A percentile compares a stretch with the other conserved stretches of the same genome.
Evolutionary conservation across 2,113 vertebrate species (phyloP).

Genomic region (Oxyura jamaicensis): DNA sequence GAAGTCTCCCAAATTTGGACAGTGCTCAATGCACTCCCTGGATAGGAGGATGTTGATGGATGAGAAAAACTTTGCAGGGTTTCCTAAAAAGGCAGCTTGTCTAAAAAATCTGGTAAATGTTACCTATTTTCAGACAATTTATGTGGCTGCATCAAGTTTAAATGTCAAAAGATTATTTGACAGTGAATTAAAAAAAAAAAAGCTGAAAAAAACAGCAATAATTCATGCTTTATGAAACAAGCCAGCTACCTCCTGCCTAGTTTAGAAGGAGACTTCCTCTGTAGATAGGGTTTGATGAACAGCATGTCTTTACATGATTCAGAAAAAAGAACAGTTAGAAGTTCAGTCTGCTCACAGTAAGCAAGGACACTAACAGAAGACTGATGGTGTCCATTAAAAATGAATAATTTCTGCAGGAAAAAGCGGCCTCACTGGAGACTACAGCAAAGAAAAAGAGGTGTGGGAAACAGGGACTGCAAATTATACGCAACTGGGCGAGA

Average conservation of each 20-base stretch:
- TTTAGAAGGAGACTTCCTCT: not conserved
- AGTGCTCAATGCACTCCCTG: not conserved
- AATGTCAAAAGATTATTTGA: not conserved
- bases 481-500: not conserved
- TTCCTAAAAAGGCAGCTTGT: not conserved
- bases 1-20: not conserved
- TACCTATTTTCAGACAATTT: not conserved
- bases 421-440: not conserved
- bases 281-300: not conserved
- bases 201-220: not conserved
- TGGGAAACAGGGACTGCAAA: not conserved
- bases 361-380: not conserved
- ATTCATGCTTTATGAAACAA: not conserved
- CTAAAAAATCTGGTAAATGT: not conserved
- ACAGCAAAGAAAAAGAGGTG: not conserved
- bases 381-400: conserved; percentile 1
- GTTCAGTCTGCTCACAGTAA: not conserved
- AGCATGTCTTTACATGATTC: not conserved
- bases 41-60: not conserved
- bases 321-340: not conserved
- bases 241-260: not conserved
- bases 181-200: not conserved
- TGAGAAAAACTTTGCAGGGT: not conserved
- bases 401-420: not conserved
- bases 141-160: not conserved